Evolutionary conservation across 2,797 vertebrate species (phyloP).

Genomic region (Meda fulgida): DNA sequence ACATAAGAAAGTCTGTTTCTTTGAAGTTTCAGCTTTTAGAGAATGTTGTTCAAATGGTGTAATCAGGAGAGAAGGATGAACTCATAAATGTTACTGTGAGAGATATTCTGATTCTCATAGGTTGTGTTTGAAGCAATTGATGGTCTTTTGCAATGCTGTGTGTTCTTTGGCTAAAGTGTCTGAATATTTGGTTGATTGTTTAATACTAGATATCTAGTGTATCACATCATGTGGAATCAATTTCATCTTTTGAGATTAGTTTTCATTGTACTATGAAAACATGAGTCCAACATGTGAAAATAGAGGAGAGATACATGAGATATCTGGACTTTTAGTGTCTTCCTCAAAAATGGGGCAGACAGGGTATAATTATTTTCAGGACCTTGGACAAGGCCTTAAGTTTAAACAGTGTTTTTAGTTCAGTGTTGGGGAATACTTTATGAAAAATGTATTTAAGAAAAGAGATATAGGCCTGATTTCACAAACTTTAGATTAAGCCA

Average conservation of each 20-base stretch:
- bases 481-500: background rate
- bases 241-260: background rate
- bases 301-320: background rate
- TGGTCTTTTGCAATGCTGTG: background rate
- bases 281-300: background rate
- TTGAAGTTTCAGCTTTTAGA: background rate
- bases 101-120: background rate
- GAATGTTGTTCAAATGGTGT: background rate
- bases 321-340: background rate
- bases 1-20: background rate
- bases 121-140: background rate
- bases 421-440: background rate
- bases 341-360: background rate
- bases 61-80: background rate
- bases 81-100: background rate
- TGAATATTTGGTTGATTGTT: background rate
- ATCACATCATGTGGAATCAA: background rate
- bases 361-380: constrained; percentile 4
- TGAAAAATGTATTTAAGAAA: background rate
- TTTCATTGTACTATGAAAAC: background rate
- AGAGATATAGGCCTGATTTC: background rate
- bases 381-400: constrained; percentile 27
- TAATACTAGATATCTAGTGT: background rate
- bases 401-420: background rate
- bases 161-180: background rate